These are phyloP conservation scores for Chironomus tepperi DNA, from an alignment of 1,140 invertebrate species.

Conservation along the genomic window DNA sequence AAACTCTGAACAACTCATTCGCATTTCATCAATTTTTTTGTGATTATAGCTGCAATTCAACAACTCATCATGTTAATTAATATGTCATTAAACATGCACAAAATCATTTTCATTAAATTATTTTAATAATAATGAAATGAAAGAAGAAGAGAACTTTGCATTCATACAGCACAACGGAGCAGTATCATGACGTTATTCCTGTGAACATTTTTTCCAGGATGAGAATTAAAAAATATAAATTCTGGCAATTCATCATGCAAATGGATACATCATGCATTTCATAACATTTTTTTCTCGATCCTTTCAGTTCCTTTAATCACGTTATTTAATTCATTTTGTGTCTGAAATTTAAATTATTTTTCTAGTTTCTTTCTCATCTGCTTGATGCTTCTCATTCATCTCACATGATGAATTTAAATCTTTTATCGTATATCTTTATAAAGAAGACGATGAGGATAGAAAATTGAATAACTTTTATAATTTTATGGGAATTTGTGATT, in stretches of 20 bases:
- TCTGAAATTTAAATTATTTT: no score
- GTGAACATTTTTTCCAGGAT: neutral
- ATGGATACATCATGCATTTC: constrained; percentile 7
- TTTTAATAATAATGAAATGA: no score
- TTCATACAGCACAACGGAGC: no score
- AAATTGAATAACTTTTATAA: no score
- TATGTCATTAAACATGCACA: constrained; percentile 9
- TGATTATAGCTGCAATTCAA: neutral
- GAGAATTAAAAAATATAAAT: neutral
- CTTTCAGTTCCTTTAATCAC: neutral
- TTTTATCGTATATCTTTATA: no score
- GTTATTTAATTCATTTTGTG: neutral
- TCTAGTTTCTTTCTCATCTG: no score
- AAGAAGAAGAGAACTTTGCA: no score
- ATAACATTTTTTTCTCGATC: no score
- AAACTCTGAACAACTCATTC: no score
- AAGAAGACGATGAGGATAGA: no score
- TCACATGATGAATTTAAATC: neutral
- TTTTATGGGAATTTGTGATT: no score
- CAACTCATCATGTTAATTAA: constrained; percentile 13
- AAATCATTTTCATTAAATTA: constrained; percentile 1
- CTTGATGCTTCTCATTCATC: neutral
- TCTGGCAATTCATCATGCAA: constrained; percentile 7
- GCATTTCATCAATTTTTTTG: neutral
- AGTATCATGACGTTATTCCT: neutral